Evolutionary conservation across 2,113 vertebrate genomes (phyloP).

Genomic region (Bufo gargarizans): DNA sequence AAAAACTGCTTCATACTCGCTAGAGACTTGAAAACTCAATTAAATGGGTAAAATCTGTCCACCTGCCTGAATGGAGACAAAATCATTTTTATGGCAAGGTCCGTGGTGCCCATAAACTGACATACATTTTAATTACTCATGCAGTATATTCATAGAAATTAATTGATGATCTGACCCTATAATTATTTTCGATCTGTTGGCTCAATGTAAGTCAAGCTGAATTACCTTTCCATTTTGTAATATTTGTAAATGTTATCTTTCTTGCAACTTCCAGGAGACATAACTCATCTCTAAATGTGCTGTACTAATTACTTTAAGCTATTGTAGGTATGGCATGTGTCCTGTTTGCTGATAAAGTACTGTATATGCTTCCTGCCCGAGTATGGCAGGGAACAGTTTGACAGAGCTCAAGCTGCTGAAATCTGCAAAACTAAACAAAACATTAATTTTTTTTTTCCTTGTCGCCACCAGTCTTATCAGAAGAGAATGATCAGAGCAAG

Average conservation of each 20-base stretch:
- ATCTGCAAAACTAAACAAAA: constrained; percentile 38
- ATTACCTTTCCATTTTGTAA: background rate
- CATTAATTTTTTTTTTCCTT: constrained; percentile 38
- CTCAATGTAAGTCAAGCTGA: background rate
- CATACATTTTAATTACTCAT: background rate
- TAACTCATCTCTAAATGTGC: background rate
- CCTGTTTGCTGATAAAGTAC: background rate
- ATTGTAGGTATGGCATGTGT: background rate
- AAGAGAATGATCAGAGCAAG: constrained; percentile 48
- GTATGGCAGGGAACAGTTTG: background rate
- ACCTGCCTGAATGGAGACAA: background rate
- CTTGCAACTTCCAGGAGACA: background rate
- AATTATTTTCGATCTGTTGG: background rate
- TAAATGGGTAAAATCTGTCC: background rate
- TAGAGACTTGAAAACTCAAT: background rate
- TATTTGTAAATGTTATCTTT: background rate
- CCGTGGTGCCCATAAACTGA: background rate
- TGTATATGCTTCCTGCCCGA: background rate
- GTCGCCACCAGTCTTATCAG: constrained; percentile 54
- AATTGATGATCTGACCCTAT: background rate
- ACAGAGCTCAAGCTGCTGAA: constrained; percentile 12
- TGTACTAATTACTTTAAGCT: background rate
- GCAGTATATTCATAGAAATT: background rate
- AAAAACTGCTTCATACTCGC: background rate
- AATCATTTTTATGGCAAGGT: background rate